Base-by-base conservation (phyloP, 2,113 vertebrate species). In the Dasyornis broadbenti region DNA sequence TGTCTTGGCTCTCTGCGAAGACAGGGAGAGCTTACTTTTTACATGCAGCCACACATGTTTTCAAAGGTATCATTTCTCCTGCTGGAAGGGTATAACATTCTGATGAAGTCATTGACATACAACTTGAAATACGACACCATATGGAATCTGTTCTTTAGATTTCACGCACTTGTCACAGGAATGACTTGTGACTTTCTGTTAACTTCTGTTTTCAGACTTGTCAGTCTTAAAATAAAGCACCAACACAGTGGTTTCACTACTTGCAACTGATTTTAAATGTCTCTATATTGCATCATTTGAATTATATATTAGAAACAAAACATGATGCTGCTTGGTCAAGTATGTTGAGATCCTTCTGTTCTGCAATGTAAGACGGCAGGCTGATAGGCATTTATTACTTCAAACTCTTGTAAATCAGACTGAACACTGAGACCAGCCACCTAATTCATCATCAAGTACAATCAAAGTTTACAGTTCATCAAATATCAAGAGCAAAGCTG, bases 91-190 rank as follows among this genome's bases (percentile, higher is more conserved):
- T 96, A 96, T 97, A 96, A 93, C 96, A 96, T 97, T 97, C 96
- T 97, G 93, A 96, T 96, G 95, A 97, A 96, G 96, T 97, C 96
- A 97, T 94, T 96, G 95, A 95, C 95, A 97, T 96, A 86, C 88
- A 94, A 40, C 88, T 96, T 96, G 94, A 96, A 96, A 97, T 95
- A 94, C 82, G 93, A 96, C 81, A 94, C 88, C 90, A 84, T 90
- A 96, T 96, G 94, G 95, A 96, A 95, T 95, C 94, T 96, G 96
- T 95, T 96, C 90, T 94, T 96, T 94, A 83, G 76, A 97, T 97
- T 96, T 97, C 95, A 97, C 3, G 13, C 96, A 93, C 87, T 97
- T 96, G 93, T 95, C 95, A 96, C 71, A 90, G 75, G 92, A 96
- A 96, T 93, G 85, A 96, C 94, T 95, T 93, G 91, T 92, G 92